Evolutionary conservation across 2,888 invertebrate genomes (phyloP), one percentile per base, ranked within the genome.

Genomic region (Xanthorhoe designata): DNA sequence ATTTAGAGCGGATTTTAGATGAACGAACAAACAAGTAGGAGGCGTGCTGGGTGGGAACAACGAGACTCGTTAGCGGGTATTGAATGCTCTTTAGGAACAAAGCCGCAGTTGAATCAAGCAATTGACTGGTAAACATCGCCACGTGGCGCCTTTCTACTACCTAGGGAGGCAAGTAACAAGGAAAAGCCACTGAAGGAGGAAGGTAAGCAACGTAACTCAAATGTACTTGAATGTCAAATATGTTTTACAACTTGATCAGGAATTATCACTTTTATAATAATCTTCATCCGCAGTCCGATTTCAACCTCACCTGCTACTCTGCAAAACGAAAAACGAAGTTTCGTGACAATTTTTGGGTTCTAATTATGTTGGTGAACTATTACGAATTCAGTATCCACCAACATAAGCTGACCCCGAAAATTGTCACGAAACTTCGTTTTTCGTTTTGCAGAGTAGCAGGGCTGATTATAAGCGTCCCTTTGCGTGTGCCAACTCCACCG

Each of bases 51-150:
- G 60, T 50, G 51, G 60, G 53, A 82, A 84, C 80, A 78, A 77
- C 74, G 66, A 75, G 64, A 68, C 80, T 88, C 83, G 85, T 87
- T 86, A 86, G 82, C 70, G 78, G 77, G 67, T 73, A 81, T 80
- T 79, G 81, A 84, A 79, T 77, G 78, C 81, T 85, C 77, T 78
- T 84, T 80, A 77, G 77, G 82, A 88, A 86, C 80, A 84, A 87
- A 84, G 71, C 76, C 70, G 69, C 68, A 75, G 74, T 77, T 74
- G 82, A 83, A 85, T 86, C 81, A 82, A 81, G 78, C 78, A 75
- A 82, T 78, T 75, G 73, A 70, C 73, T 73, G 65, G 78, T 71
- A 81, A 83, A 82, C 71, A 76, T 60, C 66, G 61, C 52, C 38
- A 55, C 18, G 60, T 61, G 58, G 60, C 50, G 62, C 51, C 56